A percentile compares a stretch with the other conserved stretches of the same genome.
These are phyloP conservation scores for Cyaniris semiargus DNA, from an alignment of 2,888 invertebrate genomes.

Conservation along the genomic window DNA sequence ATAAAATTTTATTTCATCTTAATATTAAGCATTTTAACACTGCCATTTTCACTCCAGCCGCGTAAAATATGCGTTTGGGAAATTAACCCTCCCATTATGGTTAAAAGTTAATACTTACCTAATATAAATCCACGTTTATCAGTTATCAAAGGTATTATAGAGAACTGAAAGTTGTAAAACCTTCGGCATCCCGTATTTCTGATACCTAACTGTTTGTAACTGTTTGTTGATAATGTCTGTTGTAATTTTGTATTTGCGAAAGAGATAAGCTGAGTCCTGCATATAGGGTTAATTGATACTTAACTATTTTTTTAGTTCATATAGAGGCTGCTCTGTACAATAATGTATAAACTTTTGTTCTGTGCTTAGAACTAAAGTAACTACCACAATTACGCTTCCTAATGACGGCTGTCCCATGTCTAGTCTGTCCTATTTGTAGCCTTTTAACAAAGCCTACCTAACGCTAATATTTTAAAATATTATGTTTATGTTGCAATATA, in stretches of 20 bases:
- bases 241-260: constrained; percentile 22
- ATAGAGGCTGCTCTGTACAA: constrained; percentile 34
- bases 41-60: too few relatives aligned
- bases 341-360: not conserved
- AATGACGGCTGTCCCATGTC: too few relatives aligned
- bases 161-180: not conserved
- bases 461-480: too few relatives aligned
- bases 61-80: too few relatives aligned
- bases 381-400: too few relatives aligned
- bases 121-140: not conserved
- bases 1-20: too few relatives aligned
- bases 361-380: too few relatives aligned
- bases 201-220: not conserved
- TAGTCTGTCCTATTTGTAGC: too few relatives aligned
- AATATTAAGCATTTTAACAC: too few relatives aligned
- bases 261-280: constrained; percentile 8
- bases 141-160: not conserved
- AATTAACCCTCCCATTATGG: too few relatives aligned
- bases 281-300: constrained; percentile 33
- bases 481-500: too few relatives aligned
- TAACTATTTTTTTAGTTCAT: constrained; percentile 30
- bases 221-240: not conserved
- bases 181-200: constrained; percentile 10
- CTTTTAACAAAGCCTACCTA: too few relatives aligned
- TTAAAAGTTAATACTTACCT: not conserved